phyloP scores from a whole-genome alignment of 2,888 invertebrate genomes.

The Malachius bipustulatus region DNA sequence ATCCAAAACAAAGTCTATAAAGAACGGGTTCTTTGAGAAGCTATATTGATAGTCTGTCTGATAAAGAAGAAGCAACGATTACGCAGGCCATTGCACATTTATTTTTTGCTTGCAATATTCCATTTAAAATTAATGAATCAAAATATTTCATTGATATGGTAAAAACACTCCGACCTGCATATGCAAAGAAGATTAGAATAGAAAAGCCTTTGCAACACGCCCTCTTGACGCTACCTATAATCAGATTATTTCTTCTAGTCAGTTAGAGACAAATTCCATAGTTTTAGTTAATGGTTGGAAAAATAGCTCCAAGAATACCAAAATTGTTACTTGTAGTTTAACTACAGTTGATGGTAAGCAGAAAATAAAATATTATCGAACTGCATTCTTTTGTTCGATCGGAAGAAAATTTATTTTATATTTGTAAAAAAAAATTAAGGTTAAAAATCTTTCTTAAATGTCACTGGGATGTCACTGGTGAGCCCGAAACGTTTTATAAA shows the following conservation, averaged over 20 bases:
- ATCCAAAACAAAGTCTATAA: too few species aligned
- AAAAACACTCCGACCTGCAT: neutral
- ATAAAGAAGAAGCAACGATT: neutral
- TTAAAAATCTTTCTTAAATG: too few species aligned
- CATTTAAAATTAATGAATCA: neutral
- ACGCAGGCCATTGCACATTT: slow-evolving; percentile 1
- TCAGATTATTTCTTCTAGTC: slow-evolving; percentile 2
- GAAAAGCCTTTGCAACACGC: slow-evolving; percentile 1
- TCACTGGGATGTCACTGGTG: neutral
- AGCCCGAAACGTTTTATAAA: neutral
- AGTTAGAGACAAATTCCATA: neutral
- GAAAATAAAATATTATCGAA: neutral
- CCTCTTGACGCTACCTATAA: too few species aligned
- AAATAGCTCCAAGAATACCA: neutral
- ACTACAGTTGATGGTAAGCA: slow-evolving; percentile 1
- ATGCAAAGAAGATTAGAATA: slow-evolving; percentile 1
- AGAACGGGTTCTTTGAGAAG: neutral
- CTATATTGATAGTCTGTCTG: slow-evolving; percentile 2
- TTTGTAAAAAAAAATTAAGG: too few species aligned
- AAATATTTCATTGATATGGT: slow-evolving; percentile 2
- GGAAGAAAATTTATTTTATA: too few species aligned
- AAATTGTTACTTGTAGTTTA: slow-evolving; percentile 1
- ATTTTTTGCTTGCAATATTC: slow-evolving; percentile 2
- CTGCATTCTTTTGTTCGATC: neutral
- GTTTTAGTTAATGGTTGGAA: slow-evolving; percentile 3